Conservation (phyloP, 2,113 vertebrate genomes). For the Lathamus discolor region DNA sequence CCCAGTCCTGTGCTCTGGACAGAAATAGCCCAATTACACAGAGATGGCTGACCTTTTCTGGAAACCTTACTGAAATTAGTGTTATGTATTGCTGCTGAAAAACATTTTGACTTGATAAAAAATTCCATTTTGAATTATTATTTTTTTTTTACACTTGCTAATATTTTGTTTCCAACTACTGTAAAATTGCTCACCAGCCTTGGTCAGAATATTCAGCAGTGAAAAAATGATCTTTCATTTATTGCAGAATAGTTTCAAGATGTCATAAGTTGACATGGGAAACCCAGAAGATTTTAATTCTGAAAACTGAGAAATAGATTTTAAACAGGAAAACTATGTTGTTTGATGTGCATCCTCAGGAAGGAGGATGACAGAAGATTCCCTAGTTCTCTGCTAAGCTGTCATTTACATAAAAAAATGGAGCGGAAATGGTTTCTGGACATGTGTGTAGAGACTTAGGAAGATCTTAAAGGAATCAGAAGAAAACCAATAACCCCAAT, state of each 20-base stretch:
- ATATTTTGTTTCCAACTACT: background rate
- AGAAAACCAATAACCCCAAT: background rate
- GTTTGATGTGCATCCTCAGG: constrained; percentile 25
- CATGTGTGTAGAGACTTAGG: background rate
- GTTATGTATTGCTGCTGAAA: background rate
- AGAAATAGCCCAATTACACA: background rate
- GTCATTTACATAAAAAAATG: background rate
- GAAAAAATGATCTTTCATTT: background rate
- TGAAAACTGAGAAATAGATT: constrained; percentile 19
- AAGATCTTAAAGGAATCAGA: background rate
- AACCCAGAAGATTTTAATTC: constrained; percentile 40
- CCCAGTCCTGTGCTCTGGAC: background rate
- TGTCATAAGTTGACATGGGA: background rate
- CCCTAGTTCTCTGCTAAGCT: background rate
- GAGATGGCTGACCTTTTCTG: background rate
- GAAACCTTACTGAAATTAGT: background rate
- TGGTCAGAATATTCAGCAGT: background rate
- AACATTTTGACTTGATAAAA: background rate
- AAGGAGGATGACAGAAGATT: background rate
- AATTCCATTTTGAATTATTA: background rate
- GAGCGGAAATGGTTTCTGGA: background rate
- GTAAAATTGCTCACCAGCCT: background rate
- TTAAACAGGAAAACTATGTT: constrained; percentile 17
- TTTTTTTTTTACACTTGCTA: background rate
- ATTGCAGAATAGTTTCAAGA: background rate